Evolutionary conservation across 2,797 vertebrate species (phyloP).

Genomic region (Synaphobranchus kaupii): DNA sequence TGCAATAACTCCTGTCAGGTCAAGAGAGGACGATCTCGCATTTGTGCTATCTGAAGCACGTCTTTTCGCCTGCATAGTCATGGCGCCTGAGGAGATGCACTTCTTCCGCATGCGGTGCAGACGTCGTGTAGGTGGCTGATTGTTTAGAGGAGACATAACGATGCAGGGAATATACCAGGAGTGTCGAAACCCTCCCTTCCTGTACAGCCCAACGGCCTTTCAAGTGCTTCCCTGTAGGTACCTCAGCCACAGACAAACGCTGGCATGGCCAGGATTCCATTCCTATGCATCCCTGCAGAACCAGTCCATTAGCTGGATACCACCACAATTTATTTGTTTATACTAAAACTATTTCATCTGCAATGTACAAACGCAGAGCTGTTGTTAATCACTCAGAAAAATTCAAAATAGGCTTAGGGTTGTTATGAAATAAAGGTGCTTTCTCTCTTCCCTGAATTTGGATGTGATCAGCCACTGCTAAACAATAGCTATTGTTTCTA

Average conservation of each 20-base stretch:
- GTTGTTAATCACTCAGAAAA: neutral
- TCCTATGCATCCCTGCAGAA: neutral
- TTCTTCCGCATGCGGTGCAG: neutral
- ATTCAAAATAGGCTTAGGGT: neutral
- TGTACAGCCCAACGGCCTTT: neutral
- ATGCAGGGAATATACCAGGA: neutral
- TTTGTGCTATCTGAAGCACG: neutral
- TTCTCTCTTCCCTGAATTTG: neutral
- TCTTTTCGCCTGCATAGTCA: neutral
- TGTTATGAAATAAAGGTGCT: neutral
- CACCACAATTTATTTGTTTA: neutral
- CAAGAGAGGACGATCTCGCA: neutral
- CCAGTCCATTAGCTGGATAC: neutral
- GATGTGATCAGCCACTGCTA: neutral
- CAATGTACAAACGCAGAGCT: neutral
- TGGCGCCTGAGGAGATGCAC: neutral
- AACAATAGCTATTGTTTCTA: constrained; percentile 14
- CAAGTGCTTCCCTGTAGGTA: neutral
- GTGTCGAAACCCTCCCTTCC: neutral
- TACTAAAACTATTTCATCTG: neutral
- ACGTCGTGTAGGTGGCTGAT: neutral
- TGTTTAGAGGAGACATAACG: neutral
- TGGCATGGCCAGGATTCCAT: neutral
- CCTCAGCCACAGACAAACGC: neutral
- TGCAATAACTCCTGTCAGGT: neutral